phyloP scores from a whole-genome alignment of 2,888 invertebrate species.

The Cecidostiba fungosa region DNA sequence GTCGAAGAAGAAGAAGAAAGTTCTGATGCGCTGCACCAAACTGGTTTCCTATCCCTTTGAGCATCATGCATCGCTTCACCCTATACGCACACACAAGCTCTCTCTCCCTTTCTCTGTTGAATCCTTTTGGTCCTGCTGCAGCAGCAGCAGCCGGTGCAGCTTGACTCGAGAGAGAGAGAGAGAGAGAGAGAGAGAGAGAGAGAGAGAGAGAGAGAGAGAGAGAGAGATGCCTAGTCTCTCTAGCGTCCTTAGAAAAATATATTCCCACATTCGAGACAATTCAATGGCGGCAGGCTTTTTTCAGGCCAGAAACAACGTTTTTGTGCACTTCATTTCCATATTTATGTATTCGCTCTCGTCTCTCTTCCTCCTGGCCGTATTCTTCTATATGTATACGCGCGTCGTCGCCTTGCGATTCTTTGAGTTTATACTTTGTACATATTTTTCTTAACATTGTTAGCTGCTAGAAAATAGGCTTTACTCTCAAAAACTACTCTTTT shows the following conservation, averaged over 20 bases:
- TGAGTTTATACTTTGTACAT: slow-evolving; percentile 39
- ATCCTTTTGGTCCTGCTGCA: slow-evolving; percentile 58
- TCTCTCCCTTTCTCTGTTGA: slow-evolving; percentile 59
- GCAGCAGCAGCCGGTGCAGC: slow-evolving; percentile 58
- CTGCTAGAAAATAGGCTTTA: slow-evolving; percentile 36
- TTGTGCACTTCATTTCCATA: slow-evolving; percentile 58
- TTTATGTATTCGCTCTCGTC: slow-evolving; percentile 29
- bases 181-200: no score
- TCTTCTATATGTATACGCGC: slow-evolving; percentile 19
- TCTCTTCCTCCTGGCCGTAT: background rate
- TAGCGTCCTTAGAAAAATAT: slow-evolving; percentile 62
- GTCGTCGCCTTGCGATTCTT: slow-evolving; percentile 13
- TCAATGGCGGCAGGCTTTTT: slow-evolving; percentile 52
- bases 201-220: no score
- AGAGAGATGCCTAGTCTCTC: slow-evolving; percentile 52
- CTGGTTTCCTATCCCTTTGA: slow-evolving; percentile 72
- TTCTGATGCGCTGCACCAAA: slow-evolving; percentile 67
- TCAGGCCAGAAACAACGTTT: slow-evolving; percentile 56
- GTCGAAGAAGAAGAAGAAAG: slow-evolving; percentile 63
- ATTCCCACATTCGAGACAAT: slow-evolving; percentile 62
- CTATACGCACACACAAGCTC: background rate
- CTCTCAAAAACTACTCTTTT: background rate
- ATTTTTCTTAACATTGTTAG: slow-evolving; percentile 33
- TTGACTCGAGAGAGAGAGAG: slow-evolving; percentile 46
- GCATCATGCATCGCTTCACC: slow-evolving; percentile 43